phyloP scores from a whole-genome alignment of 2,797 vertebrate genomes.

The Dendrocincla tyrannina region DNA sequence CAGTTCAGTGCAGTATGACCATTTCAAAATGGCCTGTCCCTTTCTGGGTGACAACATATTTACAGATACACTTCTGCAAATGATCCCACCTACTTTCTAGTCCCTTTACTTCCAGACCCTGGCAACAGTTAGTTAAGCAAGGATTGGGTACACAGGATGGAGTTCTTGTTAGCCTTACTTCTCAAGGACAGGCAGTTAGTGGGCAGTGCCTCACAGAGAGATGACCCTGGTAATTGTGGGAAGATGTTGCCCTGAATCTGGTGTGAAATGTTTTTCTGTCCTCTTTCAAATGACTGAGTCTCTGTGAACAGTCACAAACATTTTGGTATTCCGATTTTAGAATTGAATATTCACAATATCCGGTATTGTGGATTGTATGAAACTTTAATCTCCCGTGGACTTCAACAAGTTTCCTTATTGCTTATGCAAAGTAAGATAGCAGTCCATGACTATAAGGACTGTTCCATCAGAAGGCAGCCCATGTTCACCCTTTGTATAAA shows the following conservation, averaged over 20 bases:
- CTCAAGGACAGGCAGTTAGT: neutral
- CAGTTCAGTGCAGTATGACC: neutral
- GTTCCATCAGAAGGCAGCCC: neutral
- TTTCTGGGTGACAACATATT: neutral
- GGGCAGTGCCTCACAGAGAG: neutral
- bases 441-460: neutral
- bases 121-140: neutral
- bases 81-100: neutral
- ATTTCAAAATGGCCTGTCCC: neutral
- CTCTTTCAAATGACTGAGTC: neutral
- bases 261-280: neutral
- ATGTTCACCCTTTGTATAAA: neutral
- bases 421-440: neutral
- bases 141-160: neutral
- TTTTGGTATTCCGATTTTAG: accelerated
- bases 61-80: neutral
- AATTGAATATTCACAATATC: neutral
- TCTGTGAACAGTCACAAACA: neutral
- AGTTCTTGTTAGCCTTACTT: neutral
- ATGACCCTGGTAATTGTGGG: neutral
- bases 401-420: neutral
- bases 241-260: neutral
- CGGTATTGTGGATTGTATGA: accelerated
- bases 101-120: neutral
- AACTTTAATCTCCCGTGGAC: neutral